Percentiles rank a stretch among this genome's conserved stretches.
These are phyloP conservation scores for Empis stercorea DNA, from an alignment of 2,888 invertebrate species.

Conservation along the genomic window DNA sequence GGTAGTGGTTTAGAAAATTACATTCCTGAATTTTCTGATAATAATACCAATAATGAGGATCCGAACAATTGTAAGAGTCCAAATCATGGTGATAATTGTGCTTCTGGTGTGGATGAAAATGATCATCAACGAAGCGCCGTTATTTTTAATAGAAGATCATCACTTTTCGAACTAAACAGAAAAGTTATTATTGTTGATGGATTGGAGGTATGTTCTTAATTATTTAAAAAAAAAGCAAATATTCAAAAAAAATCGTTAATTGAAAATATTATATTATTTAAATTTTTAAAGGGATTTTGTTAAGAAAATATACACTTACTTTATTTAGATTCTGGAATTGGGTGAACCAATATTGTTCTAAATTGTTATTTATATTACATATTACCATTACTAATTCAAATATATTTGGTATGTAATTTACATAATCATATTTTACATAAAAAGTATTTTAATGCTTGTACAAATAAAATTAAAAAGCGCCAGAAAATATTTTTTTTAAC, in stretches of 20 bases:
- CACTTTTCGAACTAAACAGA: slow-evolving; percentile 29
- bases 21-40: not conserved
- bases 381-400: too few relatives aligned
- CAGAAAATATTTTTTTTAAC: too few relatives aligned
- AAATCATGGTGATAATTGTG: not conserved
- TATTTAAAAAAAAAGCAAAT: too few relatives aligned
- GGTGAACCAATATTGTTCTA: too few relatives aligned
- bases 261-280: not conserved
- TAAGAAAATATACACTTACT: too few relatives aligned
- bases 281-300: not conserved
- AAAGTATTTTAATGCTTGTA: too few relatives aligned
- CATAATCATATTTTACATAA: too few relatives aligned
- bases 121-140: slow-evolving; percentile 9
- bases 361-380: too few relatives aligned
- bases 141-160: slow-evolving; percentile 4
- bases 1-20: not conserved
- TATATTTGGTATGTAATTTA: too few relatives aligned
- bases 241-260: too few relatives aligned
- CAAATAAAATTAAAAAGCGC: too few relatives aligned
- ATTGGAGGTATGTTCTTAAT: slow-evolving; percentile 26
- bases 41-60: not conserved
- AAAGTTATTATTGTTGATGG: slow-evolving; percentile 36
- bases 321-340: too few relatives aligned
- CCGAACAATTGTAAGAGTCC: not conserved
- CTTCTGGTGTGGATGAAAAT: slow-evolving; percentile 1